phyloP scores from a whole-genome alignment of 2,888 invertebrate species.

The Drosophila suboccidentalis region DNA sequence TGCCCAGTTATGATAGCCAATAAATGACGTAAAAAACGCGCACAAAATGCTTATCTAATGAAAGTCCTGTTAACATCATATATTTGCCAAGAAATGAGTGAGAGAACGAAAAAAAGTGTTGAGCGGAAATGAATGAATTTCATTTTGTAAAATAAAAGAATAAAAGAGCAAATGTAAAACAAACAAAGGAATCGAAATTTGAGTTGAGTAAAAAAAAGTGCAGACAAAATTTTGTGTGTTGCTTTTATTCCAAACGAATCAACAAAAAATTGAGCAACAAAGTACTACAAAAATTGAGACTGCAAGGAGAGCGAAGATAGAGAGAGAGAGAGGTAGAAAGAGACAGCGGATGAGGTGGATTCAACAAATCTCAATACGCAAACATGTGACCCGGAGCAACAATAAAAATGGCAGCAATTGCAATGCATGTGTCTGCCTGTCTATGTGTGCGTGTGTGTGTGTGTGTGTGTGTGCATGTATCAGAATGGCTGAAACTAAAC shows the following conservation, averaged over 20 bases:
- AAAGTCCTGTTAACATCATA: conserved; percentile 40
- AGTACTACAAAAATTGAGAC: conserved; percentile 22
- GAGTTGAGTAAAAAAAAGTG: conserved; percentile 30
- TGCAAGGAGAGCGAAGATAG: background rate
- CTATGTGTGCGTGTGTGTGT: conserved; percentile 6
- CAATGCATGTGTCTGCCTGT: background rate
- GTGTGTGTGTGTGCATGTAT: conserved; percentile 37
- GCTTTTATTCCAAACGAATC: conserved; percentile 39
- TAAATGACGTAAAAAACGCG: background rate
- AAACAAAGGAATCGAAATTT: conserved; percentile 13
- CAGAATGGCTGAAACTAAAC: conserved; percentile 69
- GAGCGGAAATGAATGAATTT: conserved; percentile 47
- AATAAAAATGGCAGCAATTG: conserved; percentile 42
- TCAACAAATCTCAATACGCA: conserved; percentile 74
- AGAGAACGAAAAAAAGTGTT: conserved; percentile 5
- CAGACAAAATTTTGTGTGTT: conserved; percentile 17
- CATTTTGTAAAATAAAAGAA: conserved; percentile 33
- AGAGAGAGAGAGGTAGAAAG: background rate
- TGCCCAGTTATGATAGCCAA: background rate
- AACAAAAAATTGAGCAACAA: conserved; percentile 51
- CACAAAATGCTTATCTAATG: conserved; percentile 34
- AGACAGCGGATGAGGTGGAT: no score
- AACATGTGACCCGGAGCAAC: conserved; percentile 58
- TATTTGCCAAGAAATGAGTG: conserved; percentile 1
- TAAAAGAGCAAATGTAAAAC: conserved; percentile 27